phyloP scores from a whole-genome alignment of 2,888 invertebrate species.

The Lasius fuliginosus region DNA sequence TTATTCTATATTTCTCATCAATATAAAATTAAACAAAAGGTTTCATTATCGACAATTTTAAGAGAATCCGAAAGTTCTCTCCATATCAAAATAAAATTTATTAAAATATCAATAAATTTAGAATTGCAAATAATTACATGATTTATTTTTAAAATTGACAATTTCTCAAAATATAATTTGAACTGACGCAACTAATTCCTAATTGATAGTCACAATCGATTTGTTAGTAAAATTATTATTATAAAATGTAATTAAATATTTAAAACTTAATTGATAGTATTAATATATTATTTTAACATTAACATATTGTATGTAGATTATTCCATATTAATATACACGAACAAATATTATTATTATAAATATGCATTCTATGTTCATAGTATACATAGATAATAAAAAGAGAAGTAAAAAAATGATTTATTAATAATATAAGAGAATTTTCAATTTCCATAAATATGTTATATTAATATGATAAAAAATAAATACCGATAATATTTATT shows the following conservation, averaged over 20 bases:
- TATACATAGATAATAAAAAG: background rate
- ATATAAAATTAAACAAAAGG: conserved; percentile 7
- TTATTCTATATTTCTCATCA: conserved; percentile 16
- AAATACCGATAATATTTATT: conserved; percentile 8
- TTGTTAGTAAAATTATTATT: conserved; percentile 5
- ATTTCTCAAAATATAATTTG: background rate
- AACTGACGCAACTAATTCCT: background rate
- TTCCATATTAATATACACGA: background rate
- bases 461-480: background rate
- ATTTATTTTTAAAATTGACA: background rate
- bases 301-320: background rate
- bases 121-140: background rate
- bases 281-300: conserved; percentile 18
- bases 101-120: background rate
- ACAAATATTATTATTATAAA: background rate
- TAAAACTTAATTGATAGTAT: conserved; percentile 7
- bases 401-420: background rate
- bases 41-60: background rate
- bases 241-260: conserved; percentile 4
- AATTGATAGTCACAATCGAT: background rate
- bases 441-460: background rate
- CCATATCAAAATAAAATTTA: background rate
- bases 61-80: background rate
- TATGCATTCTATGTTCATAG: background rate
- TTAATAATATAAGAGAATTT: background rate